These are phyloP conservation scores for Pavo muticus DNA, from an alignment of 2,113 vertebrate genomes.

Conservation along the genomic window DNA sequence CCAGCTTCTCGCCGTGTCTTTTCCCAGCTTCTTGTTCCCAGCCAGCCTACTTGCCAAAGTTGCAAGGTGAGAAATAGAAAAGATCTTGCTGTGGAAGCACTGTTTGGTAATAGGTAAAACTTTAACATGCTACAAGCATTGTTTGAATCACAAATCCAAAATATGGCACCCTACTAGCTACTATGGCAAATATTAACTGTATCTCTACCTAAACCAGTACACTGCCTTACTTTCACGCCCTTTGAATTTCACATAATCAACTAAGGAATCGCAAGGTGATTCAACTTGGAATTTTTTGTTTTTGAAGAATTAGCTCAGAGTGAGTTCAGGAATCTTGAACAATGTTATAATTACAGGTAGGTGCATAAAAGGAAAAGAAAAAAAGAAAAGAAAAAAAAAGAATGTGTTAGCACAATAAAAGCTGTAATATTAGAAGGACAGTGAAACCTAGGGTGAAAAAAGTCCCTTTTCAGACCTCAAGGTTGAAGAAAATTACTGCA, in stretches of 20 bases:
- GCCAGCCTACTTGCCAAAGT: not conserved
- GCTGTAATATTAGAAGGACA: not conserved
- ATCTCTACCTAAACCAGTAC: not conserved
- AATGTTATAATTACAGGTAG: not conserved
- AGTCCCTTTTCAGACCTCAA: not conserved
- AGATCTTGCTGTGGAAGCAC: not conserved
- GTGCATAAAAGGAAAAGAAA: not conserved
- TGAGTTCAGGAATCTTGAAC: not conserved
- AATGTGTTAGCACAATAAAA: not conserved
- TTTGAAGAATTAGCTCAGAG: not conserved
- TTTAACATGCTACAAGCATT: not conserved
- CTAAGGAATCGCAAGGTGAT: not conserved
- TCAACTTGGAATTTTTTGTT: not conserved
- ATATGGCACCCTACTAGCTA: rapidly evolving
- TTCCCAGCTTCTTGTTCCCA: not conserved
- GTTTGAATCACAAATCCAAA: not conserved
- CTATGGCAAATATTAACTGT: not conserved
- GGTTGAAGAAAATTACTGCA: not conserved
- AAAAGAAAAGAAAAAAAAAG: not conserved
- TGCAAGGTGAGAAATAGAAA: not conserved
- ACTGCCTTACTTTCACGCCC: not conserved
- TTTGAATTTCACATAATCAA: not conserved
- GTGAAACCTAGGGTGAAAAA: not conserved
- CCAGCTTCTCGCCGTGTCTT: no score
- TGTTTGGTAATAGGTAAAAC: not conserved